A percentile compares a stretch with the other conserved stretches of the same genome.
Evolutionary conservation across 1,140 invertebrate species (phyloP).

Genomic region (Procambarus virginalis): DNA sequence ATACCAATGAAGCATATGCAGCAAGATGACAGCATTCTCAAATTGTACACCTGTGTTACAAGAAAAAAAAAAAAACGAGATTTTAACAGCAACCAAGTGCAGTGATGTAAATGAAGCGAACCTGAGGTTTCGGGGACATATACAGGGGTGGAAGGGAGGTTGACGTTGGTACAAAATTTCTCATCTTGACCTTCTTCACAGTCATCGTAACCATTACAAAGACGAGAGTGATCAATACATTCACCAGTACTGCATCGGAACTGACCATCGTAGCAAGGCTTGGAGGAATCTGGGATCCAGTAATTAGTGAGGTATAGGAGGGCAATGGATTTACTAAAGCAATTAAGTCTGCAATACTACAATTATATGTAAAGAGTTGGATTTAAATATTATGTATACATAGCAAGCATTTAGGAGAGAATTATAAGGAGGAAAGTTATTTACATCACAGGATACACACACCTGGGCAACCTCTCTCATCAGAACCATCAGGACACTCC

Average conservation of each 20-base stretch:
- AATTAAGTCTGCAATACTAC: not conserved
- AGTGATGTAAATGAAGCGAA: slow-evolving; percentile 3
- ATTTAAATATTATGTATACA: not conserved
- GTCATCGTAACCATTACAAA: slow-evolving; percentile 67
- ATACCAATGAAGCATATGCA: not conserved
- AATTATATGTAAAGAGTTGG: not conserved
- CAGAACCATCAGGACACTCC: slow-evolving; percentile 73
- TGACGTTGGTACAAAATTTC: slow-evolving; percentile 35
- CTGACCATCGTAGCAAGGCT: slow-evolving; percentile 55
- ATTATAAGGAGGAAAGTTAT: not conserved
- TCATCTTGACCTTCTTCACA: slow-evolving; percentile 70
- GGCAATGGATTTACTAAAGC: not conserved
- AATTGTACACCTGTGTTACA: not conserved
- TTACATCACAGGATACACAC: slow-evolving; percentile 12
- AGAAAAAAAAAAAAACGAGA: not conserved
- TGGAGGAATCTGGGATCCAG: slow-evolving; percentile 47
- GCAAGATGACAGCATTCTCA: not conserved
- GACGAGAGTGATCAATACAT: slow-evolving; percentile 57
- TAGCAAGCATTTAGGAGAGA: not conserved
- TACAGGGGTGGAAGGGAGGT: slow-evolving; percentile 16
- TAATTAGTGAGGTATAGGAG: not conserved
- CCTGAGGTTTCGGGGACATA: slow-evolving; percentile 26
- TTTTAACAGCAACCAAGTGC: not conserved
- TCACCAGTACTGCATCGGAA: slow-evolving; percentile 65
- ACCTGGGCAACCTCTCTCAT: slow-evolving; percentile 72